A percentile compares a stretch with the other conserved stretches of the same genome.
Conservation (phyloP, 1,140 invertebrate species). For the Drosophila asahinai region DNA sequence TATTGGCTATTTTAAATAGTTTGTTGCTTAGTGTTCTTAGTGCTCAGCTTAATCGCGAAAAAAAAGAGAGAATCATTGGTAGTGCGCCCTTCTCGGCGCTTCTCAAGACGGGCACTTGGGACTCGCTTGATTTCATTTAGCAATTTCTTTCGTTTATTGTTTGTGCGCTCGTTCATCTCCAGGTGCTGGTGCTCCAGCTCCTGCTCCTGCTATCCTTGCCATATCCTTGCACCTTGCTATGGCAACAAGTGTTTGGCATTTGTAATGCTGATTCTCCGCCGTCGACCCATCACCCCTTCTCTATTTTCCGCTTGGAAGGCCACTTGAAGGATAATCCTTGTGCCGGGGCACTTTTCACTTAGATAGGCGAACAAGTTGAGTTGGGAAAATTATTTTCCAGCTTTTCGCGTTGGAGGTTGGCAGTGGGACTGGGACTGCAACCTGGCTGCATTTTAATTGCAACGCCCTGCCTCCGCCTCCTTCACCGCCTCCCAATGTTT, state of each 20-base stretch:
- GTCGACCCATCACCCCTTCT: neutral
- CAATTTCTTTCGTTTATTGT: slow-evolving; percentile 45
- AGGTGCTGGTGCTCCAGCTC: neutral
- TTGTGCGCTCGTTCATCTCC: slow-evolving; percentile 32
- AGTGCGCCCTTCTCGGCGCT: neutral
- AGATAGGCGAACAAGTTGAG: slow-evolving; percentile 44
- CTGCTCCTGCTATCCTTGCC: neutral
- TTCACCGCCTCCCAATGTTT: slow-evolving; percentile 16
- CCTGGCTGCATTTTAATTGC: slow-evolving; percentile 74
- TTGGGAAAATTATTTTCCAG: slow-evolving; percentile 68
- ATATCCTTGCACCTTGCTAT: neutral
- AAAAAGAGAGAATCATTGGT: no score
- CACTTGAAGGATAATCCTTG: slow-evolving; percentile 45
- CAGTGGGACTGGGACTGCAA: neutral
- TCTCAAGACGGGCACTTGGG: slow-evolving; percentile 12
- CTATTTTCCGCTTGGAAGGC: slow-evolving; percentile 47
- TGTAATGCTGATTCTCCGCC: slow-evolving; percentile 27
- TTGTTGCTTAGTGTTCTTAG: neutral
- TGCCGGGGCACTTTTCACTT: slow-evolving; percentile 39
- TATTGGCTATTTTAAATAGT: slow-evolving; percentile 6
- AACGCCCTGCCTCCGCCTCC: neutral
- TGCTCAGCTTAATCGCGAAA: neutral
- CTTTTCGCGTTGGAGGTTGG: slow-evolving; percentile 35
- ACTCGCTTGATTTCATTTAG: slow-evolving; percentile 41
- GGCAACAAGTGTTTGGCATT: slow-evolving; percentile 51